Evolutionary conservation across 2,888 invertebrate species (phyloP).

Genomic region (Mythimna lalbum): DNA sequence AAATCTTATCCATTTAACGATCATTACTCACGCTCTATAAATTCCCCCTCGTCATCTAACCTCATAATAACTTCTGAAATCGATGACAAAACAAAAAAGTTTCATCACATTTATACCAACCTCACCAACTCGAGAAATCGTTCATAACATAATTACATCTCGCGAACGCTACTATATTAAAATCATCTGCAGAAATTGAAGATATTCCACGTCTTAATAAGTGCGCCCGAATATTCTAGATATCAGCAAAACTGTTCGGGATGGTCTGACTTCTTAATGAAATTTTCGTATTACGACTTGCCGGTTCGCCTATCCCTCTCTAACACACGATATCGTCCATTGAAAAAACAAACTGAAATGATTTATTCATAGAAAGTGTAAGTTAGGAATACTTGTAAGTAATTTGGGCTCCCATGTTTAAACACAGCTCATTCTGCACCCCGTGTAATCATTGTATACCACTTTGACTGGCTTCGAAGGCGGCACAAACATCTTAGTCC

Average conservation of each 20-base stretch:
- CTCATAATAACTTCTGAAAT: constrained; percentile 31
- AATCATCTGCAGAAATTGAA: constrained; percentile 80
- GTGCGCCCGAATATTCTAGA: constrained; percentile 86
- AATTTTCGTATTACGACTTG: constrained; percentile 89
- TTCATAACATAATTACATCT: constrained; percentile 52
- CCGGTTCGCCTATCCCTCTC: constrained; percentile 73
- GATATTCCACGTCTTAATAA: constrained; percentile 86
- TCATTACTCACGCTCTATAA: constrained; percentile 26
- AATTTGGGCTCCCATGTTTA: constrained; percentile 7
- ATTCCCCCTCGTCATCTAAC: constrained; percentile 26
- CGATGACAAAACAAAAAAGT: constrained; percentile 53
- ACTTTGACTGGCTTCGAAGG: constrained; percentile 68
- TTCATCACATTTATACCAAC: constrained; percentile 47
- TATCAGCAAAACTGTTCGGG: constrained; percentile 86
- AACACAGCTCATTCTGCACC: constrained; percentile 43
- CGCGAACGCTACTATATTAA: constrained; percentile 78
- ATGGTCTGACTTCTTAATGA: constrained; percentile 89
- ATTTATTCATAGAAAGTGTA: background rate
- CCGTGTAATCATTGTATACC: constrained; percentile 71
- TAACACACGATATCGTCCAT: constrained; percentile 61
- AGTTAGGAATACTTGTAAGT: background rate
- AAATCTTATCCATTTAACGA: constrained; percentile 10
- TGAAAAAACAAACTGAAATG: too few species aligned
- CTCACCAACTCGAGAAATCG: constrained; percentile 45
- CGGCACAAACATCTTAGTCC: constrained; percentile 78